A percentile compares a stretch with the other conserved stretches of the same genome.
These are phyloP conservation scores for Noctua janthina DNA, from an alignment of 2,888 invertebrate genomes.

Conservation along the genomic window DNA sequence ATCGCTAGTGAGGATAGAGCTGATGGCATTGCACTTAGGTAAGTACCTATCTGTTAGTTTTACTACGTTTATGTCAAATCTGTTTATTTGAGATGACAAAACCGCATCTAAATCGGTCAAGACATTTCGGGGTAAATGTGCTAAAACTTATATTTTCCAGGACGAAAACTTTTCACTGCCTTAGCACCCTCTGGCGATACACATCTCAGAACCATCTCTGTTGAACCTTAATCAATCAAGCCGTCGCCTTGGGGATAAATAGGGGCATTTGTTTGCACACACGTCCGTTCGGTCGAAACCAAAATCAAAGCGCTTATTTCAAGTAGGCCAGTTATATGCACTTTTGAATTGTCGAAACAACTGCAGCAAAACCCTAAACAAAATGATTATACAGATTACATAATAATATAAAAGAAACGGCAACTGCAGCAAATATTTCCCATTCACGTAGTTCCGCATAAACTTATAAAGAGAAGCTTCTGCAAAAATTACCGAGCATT, in stretches of 20 bases:
- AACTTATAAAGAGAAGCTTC: conserved; percentile 37
- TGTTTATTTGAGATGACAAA: neutral
- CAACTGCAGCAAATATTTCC: neutral
- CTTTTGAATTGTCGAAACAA: too few relatives aligned
- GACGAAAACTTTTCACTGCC: neutral
- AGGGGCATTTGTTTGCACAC: too few relatives aligned
- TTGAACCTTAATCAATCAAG: too few relatives aligned
- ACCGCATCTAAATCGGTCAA: neutral
- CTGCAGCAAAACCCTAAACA: too few relatives aligned
- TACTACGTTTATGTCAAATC: neutral
- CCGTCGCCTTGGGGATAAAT: too few relatives aligned
- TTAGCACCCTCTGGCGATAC: neutral
- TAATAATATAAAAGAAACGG: too few relatives aligned
- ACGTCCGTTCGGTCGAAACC: too few relatives aligned
- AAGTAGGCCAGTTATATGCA: too few relatives aligned
- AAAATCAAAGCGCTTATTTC: too few relatives aligned
- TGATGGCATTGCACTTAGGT: conserved; percentile 92
- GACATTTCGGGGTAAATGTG: neutral
- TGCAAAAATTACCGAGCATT: conserved; percentile 20
- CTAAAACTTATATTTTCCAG: neutral
- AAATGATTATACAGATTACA: too few relatives aligned
- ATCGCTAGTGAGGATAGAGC: conserved; percentile 86
- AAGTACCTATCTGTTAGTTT: conserved; percentile 54
- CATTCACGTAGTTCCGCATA: neutral
- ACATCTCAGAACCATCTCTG: too few relatives aligned